A percentile compares a stretch with the other conserved stretches of the same genome.
These are phyloP conservation scores for Dendroctonus valens DNA, from an alignment of 1,140 invertebrate genomes.

Conservation along the genomic window DNA sequence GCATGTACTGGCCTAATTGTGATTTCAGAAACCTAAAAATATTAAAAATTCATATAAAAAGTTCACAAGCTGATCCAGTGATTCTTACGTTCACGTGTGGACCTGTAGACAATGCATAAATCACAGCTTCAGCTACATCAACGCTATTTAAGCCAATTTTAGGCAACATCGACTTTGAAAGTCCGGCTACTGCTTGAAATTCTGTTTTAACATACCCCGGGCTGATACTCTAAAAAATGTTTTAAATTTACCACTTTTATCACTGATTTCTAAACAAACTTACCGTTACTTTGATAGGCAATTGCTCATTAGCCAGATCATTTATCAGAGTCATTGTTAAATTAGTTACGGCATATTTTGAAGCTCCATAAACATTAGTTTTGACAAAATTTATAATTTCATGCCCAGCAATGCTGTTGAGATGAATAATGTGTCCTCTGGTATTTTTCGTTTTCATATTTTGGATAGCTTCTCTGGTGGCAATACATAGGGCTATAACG, in stretches of 20 bases:
- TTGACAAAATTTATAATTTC: slow-evolving; percentile 16
- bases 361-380: slow-evolving; percentile 54
- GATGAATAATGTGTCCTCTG: slow-evolving; percentile 66
- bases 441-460: slow-evolving; percentile 59
- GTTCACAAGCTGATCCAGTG: no score
- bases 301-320: slow-evolving; percentile 51
- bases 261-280: slow-evolving; percentile 28
- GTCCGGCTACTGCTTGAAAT: neutral
- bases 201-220: slow-evolving; percentile 27
- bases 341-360: slow-evolving; percentile 57
- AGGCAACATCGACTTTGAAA: slow-evolving; percentile 8
- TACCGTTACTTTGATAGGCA: slow-evolving; percentile 52
- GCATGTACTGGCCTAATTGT: no score
- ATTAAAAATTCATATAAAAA: no score
- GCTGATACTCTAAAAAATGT: slow-evolving; percentile 35
- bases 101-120: slow-evolving; percentile 61
- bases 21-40: no score
- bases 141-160: neutral
- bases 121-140: slow-evolving; percentile 60
- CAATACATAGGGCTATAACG: slow-evolving; percentile 60
- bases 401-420: slow-evolving; percentile 57
- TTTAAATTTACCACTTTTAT: neutral
- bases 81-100: slow-evolving; percentile 59
- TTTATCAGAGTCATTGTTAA: slow-evolving; percentile 55
- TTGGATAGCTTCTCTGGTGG: slow-evolving; percentile 61